Conservation (phyloP, 2,113 vertebrate genomes). For the Rhegmatorhina hoffmannsi region DNA sequence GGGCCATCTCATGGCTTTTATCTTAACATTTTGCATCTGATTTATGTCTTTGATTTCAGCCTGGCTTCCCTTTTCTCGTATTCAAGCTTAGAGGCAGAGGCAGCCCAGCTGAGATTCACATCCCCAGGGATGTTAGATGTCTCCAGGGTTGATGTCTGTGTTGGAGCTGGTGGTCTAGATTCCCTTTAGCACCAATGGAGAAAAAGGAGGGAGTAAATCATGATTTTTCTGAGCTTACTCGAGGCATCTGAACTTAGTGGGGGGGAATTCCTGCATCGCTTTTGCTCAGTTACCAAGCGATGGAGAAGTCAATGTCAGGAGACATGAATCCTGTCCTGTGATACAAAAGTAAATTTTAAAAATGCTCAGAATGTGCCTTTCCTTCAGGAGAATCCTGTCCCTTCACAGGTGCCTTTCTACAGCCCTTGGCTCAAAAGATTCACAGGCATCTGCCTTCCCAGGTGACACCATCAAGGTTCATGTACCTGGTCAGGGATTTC, state of each 20-base stretch:
- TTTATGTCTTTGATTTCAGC: not conserved
- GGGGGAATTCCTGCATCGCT: not conserved
- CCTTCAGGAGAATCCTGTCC: not conserved
- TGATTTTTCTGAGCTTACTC: not conserved
- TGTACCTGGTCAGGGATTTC: not conserved
- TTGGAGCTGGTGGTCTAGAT: not conserved
- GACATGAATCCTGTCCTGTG: not conserved
- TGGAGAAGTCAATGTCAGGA: not conserved
- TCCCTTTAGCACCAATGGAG: not conserved
- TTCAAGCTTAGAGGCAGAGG: not conserved
- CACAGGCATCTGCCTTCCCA: not conserved
- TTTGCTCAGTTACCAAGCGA: rapidly evolving
- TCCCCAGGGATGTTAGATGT: not conserved
- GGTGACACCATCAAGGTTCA: not conserved
- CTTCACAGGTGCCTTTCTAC: not conserved
- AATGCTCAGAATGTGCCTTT: not conserved
- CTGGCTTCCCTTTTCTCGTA: not conserved
- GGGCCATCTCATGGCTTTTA: not conserved
- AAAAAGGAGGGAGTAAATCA: not conserved
- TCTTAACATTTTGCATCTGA: not conserved
- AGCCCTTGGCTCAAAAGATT: not conserved
- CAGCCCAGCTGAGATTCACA: not conserved
- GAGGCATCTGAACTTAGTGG: not conserved
- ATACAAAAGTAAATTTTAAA: not conserved
- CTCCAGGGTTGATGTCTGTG: not conserved